Evolutionary conservation across 2,113 vertebrate genomes (phyloP), one percentile per base, ranked within the genome.

Genomic region (Vulpes vulpes): DNA sequence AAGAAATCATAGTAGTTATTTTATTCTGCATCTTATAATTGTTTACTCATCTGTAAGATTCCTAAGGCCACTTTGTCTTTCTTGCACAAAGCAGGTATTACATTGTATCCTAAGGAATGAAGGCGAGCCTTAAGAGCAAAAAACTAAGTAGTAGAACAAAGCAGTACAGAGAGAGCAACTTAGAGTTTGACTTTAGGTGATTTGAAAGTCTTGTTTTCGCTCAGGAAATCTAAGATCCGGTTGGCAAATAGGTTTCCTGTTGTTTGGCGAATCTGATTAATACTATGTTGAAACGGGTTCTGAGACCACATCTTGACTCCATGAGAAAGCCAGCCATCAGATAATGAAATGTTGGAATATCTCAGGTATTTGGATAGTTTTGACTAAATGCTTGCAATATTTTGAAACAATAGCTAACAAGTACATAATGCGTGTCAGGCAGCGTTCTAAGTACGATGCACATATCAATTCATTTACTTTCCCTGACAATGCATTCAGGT

Each of bases 361-460:
- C 35, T 97, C 38, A 59, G 62, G 16, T 87, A 51, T 92, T 96
- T 95, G 88, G 62, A 62, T 43, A 64, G 38, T 96, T 94, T 94
- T 84, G 23, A 27, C 38, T 86, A 74, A 96, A 57, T 14, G 1
- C 57, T 7, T 91, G 51, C 69, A 81, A 17, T 91, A 95, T 67
- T 97, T 84, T 92, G 14, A 88, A 84, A 53, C 30, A 83, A 78
- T 3, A 73, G 49, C 17, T 88, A 86, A 74, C 11, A 60, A 78
- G 23, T 83, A 35, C 20, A 8, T 27, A 55, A 69, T 11, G 43
- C 5, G 49, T 35, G 1, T 80, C 35, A 73, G n/a, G 25, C 67
- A 57, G 79, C 53, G 12, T 74, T 85, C 57, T 84, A 55, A 95
- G 35, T 62, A 80, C 6, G 2, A n/a, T 59, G 35, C 6, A 1